These are phyloP conservation scores for Tichodroma muraria DNA, from an alignment of 2,113 vertebrate genomes.

Conservation along the genomic window DNA sequence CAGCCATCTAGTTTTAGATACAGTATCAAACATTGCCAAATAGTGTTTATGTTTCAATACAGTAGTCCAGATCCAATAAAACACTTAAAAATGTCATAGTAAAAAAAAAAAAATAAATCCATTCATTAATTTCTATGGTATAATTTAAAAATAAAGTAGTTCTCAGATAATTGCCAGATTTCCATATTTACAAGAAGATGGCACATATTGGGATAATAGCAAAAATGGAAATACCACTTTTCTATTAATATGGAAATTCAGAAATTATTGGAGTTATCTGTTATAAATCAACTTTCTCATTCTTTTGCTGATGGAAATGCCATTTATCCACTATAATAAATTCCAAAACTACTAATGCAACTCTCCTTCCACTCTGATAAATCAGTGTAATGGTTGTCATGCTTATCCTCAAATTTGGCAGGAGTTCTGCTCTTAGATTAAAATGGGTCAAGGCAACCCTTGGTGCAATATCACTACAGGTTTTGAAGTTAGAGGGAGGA, in stretches of 20 bases:
- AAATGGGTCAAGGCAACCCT: neutral
- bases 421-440: neutral
- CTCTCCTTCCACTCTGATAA: neutral
- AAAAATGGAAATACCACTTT: constrained; percentile 32
- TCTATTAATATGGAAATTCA: constrained; percentile 63
- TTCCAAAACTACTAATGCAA: constrained; percentile 16
- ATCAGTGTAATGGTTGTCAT: constrained; percentile 2
- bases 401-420: neutral
- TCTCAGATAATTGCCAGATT: constrained; percentile 47
- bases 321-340: constrained; percentile 26
- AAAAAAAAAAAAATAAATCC: neutral
- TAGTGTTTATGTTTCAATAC: neutral
- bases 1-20: neutral
- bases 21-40: neutral
- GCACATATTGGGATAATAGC: constrained; percentile 48
- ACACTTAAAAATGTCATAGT: neutral
- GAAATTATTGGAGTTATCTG: constrained; percentile 44
- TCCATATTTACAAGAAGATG: constrained; percentile 60
- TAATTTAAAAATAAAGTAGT: constrained; percentile 26
- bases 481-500: neutral
- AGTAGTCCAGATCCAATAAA: neutral
- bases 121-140: neutral
- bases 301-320: constrained; percentile 44
- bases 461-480: neutral
- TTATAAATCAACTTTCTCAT: constrained; percentile 31